A percentile compares a stretch with the other conserved stretches of the same genome.
phyloP scores from a whole-genome alignment of 2,113 vertebrate species.

The Salvelinus alpinus region DNA sequence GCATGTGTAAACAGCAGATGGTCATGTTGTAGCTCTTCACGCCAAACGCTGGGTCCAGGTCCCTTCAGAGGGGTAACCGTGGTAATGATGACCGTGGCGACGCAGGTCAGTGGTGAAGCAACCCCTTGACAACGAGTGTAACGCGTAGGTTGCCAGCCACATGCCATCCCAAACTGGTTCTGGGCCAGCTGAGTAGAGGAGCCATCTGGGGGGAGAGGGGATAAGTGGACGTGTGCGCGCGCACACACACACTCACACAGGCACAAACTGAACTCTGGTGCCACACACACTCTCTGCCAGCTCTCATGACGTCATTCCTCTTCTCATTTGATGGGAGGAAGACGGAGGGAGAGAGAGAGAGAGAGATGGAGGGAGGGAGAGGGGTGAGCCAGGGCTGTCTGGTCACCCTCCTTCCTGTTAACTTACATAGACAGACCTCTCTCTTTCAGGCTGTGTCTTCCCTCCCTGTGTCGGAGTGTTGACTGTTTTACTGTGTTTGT shows the following conservation, averaged over 20 bases:
- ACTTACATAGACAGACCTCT: background rate
- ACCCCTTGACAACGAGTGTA: background rate
- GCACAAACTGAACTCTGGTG: background rate
- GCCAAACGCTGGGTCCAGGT: background rate
- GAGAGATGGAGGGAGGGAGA: too few relatives aligned
- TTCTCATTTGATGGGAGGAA: background rate
- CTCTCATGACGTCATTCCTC: background rate
- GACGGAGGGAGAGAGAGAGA: background rate
- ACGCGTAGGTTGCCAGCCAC: background rate
- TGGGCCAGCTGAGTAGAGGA: background rate
- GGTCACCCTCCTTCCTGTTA: background rate
- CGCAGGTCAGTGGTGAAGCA: background rate
- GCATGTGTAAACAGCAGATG: conserved; percentile 4
- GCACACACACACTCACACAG: too few relatives aligned
- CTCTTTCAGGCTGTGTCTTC: background rate
- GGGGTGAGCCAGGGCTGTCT: background rate
- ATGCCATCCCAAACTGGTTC: background rate
- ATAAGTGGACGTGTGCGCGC: too few relatives aligned
- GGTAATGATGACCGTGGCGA: background rate
- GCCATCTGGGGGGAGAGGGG: background rate
- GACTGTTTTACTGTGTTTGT: background rate
- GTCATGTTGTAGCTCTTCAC: background rate
- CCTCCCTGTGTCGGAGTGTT: background rate
- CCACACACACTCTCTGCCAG: background rate
- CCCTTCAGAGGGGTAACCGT: background rate